These are phyloP conservation scores for Poicephalus meyeri DNA, from an alignment of 2,113 vertebrate genomes.

Conservation along the genomic window DNA sequence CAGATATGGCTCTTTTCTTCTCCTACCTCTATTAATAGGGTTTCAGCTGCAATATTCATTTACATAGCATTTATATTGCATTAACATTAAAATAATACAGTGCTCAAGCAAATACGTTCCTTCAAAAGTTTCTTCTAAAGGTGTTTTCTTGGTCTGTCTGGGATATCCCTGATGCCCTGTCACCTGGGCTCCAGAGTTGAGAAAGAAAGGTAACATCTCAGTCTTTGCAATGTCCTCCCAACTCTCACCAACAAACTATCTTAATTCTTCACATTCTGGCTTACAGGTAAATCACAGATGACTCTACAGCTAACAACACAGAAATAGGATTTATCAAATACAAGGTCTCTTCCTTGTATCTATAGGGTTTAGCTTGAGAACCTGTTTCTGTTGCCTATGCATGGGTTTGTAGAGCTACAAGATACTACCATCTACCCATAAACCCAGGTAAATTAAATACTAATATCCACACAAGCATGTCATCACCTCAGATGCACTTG, in stretches of 20 bases:
- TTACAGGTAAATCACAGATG: not conserved
- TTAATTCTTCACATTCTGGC: not conserved
- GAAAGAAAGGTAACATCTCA: not conserved
- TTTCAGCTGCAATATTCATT: not conserved
- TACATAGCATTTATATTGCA: not conserved
- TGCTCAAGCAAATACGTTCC: not conserved
- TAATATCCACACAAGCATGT: not conserved
- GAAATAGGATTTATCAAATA: not conserved
- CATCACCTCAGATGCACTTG: not conserved
- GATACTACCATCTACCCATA: not conserved
- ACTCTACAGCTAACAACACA: not conserved
- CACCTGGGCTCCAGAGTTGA: not conserved
- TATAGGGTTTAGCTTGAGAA: not conserved
- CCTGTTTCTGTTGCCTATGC: not conserved
- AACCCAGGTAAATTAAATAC: not conserved
- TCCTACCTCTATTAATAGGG: conserved; percentile 23
- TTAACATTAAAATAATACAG: not conserved
- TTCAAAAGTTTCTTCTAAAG: not conserved
- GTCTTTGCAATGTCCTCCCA: not conserved
- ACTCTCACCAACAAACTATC: not conserved
- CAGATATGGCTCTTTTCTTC: conserved; percentile 9
- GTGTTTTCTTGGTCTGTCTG: not conserved
- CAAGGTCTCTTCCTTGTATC: not conserved
- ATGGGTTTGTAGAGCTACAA: not conserved
- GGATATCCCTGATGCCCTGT: not conserved